phyloP scores from a whole-genome alignment of 2,797 vertebrate genomes.

The Calcarius lapponicus region DNA sequence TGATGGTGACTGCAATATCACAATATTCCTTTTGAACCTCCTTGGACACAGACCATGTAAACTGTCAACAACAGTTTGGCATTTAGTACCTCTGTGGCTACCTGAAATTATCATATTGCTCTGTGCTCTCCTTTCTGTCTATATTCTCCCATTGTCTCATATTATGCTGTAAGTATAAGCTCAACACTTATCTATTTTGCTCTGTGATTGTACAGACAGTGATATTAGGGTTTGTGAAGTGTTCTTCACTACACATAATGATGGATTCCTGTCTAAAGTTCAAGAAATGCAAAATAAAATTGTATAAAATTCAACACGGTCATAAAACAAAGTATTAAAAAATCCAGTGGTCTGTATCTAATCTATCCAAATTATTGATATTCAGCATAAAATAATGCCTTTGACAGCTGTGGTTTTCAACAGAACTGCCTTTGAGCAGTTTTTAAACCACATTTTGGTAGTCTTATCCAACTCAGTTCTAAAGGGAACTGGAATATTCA shows the following conservation, averaged over 20 bases:
- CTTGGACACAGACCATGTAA: background rate
- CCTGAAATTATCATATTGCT: background rate
- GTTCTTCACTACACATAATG: background rate
- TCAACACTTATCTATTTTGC: background rate
- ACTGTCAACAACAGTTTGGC: background rate
- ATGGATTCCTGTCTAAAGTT: background rate
- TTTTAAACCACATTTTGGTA: background rate
- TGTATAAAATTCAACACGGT: background rate
- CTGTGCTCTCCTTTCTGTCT: background rate
- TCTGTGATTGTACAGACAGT: background rate
- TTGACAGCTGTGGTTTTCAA: background rate
- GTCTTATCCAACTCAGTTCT: background rate
- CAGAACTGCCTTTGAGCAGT: background rate
- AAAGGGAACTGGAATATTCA: background rate
- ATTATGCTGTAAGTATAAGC: background rate
- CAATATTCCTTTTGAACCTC: background rate
- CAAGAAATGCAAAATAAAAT: background rate
- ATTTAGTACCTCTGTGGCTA: background rate
- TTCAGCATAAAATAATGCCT: background rate
- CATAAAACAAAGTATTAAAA: background rate
- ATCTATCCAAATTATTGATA: background rate
- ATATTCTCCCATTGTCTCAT: background rate
- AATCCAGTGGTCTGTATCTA: background rate
- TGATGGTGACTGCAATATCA: background rate
- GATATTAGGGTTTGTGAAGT: background rate